Evolutionary conservation across 1,140 invertebrate species (phyloP), one percentile per base, ranked within the genome.

Genomic region (Melitaea cinxia): DNA sequence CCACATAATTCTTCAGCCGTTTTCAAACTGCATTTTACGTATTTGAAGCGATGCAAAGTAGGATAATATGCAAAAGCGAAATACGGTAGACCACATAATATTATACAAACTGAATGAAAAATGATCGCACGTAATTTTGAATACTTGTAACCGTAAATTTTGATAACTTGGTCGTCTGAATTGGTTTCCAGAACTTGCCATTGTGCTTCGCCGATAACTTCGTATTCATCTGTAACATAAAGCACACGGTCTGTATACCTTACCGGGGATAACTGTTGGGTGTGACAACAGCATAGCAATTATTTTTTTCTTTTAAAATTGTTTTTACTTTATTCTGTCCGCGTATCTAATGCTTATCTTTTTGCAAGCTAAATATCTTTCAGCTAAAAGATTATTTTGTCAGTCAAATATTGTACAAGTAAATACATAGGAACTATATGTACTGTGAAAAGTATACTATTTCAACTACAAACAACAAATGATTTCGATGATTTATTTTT

Each of bases 71-170:
- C 81, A 61, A 92, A 75, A 52, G 88, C 74, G 67, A 92, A 88
- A 82, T 93, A 93, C 21, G 92, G 92, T 63, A 92, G 69, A 42
- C 91, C 91, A 74, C 89, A 83, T 68, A 92, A 77, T 65, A 88
- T 66, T 68, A 92, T 72, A 68, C 84, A 85, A 56, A 90, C 53
- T 37, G 82, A 75, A 72, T 93, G 91, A 78, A 91, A 92, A 45
- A 93, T 66, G 52, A 84, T 63, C 47, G 80, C 77, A 50, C 85
- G 76, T 28, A 84, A 64, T 72, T 77, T 85, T 35, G 89, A 91
- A 72, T 88, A 82, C 70, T 82, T 87, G 68, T 83, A 92, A 10
- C 92, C 92, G 65, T 87, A 83, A 56, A 92, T 91, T 70, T 85
- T 91, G 37, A 92, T 78, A 49, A 91, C 67, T 59, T 91, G 80